Percentiles rank a stretch among this genome's conserved stretches.
Evolutionary conservation across 2,888 invertebrate species (phyloP).

Genomic region (Ceraclea dissimilis): DNA sequence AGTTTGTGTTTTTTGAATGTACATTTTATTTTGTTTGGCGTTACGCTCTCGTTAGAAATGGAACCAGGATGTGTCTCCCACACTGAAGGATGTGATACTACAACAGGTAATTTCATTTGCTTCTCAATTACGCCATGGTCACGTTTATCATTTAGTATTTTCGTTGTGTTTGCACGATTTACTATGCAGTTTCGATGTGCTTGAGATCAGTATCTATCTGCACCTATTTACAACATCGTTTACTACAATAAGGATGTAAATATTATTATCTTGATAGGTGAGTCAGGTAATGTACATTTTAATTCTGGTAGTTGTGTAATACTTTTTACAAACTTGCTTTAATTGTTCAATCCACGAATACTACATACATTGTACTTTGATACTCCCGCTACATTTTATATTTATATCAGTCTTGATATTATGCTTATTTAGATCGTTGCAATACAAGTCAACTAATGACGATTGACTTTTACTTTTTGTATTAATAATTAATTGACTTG

Average conservation of each 20-base stretch:
- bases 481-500: no score
- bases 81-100: constrained; percentile 89
- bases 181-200: background rate
- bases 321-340: no score
- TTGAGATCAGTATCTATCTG: background rate
- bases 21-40: constrained; percentile 21
- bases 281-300: background rate
- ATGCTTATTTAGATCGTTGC: no score
- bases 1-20: constrained; percentile 17
- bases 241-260: no score
- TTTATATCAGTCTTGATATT: no score
- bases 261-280: no score
- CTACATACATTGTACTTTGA: no score
- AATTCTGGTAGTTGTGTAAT: no score
- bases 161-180: background rate
- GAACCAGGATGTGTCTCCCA: constrained; percentile 87
- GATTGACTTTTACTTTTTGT: no score
- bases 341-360: no score
- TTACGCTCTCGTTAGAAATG: constrained; percentile 54
- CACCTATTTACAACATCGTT: background rate
- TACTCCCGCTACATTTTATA: no score
- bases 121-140: constrained; percentile 22
- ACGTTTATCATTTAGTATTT: background rate
- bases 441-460: no score
- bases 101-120: constrained; percentile 59